Base-by-base conservation (phyloP, 2,888 invertebrate species). In the Ophion ellenae region DNA sequence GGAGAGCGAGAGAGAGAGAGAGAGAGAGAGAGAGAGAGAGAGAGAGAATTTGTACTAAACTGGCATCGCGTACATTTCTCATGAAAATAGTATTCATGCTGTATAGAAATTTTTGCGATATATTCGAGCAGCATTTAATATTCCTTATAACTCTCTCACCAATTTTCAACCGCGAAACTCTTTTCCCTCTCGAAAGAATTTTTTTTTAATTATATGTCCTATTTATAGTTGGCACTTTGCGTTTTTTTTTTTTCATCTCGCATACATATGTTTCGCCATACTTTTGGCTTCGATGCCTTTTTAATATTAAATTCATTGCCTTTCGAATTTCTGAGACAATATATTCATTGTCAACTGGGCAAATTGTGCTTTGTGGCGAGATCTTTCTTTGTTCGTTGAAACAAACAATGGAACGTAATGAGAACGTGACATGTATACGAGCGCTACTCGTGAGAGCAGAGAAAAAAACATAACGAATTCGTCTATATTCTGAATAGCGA, bases 111-210 rank as follows among this genome's bases (percentile, higher is more conserved):
- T 61, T n/a, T 11, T 57, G 11, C 69, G 28, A 67, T 61, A 53
- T 69, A 71, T 67, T 63, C 77, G 63, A 78, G 69, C 61, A 63
- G 36, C 24, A 64, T 79, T 83, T 57, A 75, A 79, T 79, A 79
- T 79, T 70, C 64, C 45, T 40, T 53, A 53, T 32, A 14, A 24
- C 36, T 59, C 71, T 61, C 74, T 64, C 45, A 36, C 14, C 67
- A 47, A 66, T 83, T 73, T 36, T 73, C 73, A 73, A n/a, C 53
- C 61, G 36, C 36, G 57, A n/a, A 69, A 69, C 47, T 53, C 24
- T 84, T 74, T 64, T 45, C 40, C 28, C 75, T 14, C 11, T 47
- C 7, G 24, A 71, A 17, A 66, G n/a, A 40, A 77, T 32, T 32
- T 4, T 32, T 32, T 32, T 32, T 32, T 28, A 40, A 77, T 32